Base-by-base conservation (phyloP, 2,797 vertebrate genomes). In the Holocentrus rufus region DNA sequence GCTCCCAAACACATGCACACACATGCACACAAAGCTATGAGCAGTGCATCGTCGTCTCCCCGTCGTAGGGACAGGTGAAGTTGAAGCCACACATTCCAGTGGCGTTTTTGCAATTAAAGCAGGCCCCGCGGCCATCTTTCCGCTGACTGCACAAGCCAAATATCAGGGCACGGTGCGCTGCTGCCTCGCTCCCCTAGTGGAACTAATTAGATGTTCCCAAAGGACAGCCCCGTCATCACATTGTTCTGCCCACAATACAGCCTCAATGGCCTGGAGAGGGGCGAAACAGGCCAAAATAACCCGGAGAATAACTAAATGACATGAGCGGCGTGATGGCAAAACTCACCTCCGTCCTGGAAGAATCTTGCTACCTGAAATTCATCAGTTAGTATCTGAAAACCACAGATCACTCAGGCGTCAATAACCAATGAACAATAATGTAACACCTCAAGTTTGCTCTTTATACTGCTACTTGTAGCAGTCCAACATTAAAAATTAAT, bases 131-230 rank as follows among this genome's bases (percentile, higher is more conserved):
- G 92, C 91, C 92, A 91, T 92, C 88, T 92, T 93, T 92, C 88
- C 89, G 57, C 92, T 90, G 88, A 90, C 83, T 91, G 91, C 91
- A 90, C 90, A 91, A 92, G 90, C 90, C 90, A 91, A 92, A 92
- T 93, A 93, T 92, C 90, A 93, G 90, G 91, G 88, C 89, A 90
- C 46, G 67, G 85, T 86, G 86, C 72, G 49, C 63, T 85, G 84
- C 85, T 76, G 88, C 88, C 90, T 90, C 90, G 85, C 91, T 90
- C 87, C 91, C 89, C 90, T 90, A 92, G 90, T 87, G 91, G 89
- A 92, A 93, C 90, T 93, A 94, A 93, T 94, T 93, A 93, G 91
- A 89, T 86, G 81, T 85, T 92, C 92, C 90, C 87, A 87, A 84
- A 91, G 91, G 92, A 92, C 88, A 92, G 90, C 85, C 85, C 91